Conservation (phyloP, 2,113 vertebrate species). For the Emydocephalus ijimae region DNA sequence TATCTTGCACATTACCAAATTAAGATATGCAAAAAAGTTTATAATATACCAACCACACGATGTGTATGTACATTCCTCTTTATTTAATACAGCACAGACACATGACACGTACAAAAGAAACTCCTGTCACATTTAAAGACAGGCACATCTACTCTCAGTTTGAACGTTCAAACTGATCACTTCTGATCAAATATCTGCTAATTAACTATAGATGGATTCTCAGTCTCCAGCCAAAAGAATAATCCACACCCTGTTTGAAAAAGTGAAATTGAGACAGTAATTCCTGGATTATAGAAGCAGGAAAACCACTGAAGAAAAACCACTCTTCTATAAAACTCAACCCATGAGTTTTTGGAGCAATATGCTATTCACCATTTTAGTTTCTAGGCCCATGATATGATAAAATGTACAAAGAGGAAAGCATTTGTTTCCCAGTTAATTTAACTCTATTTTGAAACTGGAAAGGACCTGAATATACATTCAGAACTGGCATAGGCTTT, state of each 20-base stretch:
- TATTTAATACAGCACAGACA: constrained; percentile 79
- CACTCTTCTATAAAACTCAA: neutral
- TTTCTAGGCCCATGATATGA: neutral
- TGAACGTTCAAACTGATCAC: constrained; percentile 60
- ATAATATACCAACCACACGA: constrained; percentile 32
- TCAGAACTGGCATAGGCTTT: constrained; percentile 56
- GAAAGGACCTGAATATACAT: constrained; percentile 37
- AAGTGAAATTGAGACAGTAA: neutral
- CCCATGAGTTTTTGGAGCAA: neutral
- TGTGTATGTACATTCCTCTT: constrained; percentile 77
- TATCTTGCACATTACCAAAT: neutral
- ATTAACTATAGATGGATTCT: constrained; percentile 56
- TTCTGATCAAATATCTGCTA: constrained; percentile 65
- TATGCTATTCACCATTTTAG: neutral
- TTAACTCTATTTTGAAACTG: constrained; percentile 33
- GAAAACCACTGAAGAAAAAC: constrained; percentile 8
- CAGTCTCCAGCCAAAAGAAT: constrained; percentile 56
- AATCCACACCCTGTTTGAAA: constrained; percentile 12
- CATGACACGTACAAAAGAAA: constrained; percentile 68
- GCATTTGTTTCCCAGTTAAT: constrained; percentile 9
- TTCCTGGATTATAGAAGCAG: constrained; percentile 40
- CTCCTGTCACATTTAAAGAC: constrained; percentile 62
- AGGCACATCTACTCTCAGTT: constrained; percentile 63
- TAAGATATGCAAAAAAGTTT: neutral
- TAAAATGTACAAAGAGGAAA: constrained; percentile 22